Evolutionary conservation across 2,113 vertebrate genomes (phyloP).

Genomic region (Nicator chloris): DNA sequence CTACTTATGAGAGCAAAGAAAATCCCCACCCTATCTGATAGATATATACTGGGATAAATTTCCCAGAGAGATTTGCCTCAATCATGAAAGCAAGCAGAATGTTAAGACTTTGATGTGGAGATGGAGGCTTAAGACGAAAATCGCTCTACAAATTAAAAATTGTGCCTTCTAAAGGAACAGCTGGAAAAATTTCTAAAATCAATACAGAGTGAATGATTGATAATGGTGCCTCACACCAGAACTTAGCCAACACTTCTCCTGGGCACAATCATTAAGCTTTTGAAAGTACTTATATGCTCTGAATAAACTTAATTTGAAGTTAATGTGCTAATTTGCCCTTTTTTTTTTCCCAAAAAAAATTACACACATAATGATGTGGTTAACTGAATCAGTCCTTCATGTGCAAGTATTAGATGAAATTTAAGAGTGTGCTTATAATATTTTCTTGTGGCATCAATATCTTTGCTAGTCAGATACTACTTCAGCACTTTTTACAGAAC

Average conservation of each 20-base stretch:
- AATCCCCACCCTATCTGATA: slow-evolving; percentile 2
- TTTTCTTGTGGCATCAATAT: not conserved
- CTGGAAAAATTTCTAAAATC: not conserved
- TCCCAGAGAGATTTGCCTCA: slow-evolving; percentile 19
- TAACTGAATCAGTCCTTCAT: not conserved
- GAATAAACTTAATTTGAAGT: not conserved
- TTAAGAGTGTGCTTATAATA: not conserved
- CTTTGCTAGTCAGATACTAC: not conserved
- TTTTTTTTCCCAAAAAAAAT: fast-evolving
- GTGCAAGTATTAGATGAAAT: not conserved
- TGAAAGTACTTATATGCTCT: not conserved
- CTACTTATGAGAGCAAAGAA: not conserved
- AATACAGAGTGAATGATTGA: not conserved
- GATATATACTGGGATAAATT: not conserved
- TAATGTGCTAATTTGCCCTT: not conserved
- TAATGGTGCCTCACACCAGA: not conserved
- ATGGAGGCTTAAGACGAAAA: not conserved
- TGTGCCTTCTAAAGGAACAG: not conserved
- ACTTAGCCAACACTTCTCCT: not conserved
- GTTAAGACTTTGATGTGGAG: not conserved
- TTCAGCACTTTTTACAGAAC: not conserved
- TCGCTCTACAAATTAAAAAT: not conserved
- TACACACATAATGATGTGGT: not conserved
- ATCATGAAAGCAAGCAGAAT: not conserved
- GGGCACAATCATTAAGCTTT: not conserved